Conservation (phyloP, 2,888 invertebrate genomes). For the Chrysopilus asiliformis region DNA sequence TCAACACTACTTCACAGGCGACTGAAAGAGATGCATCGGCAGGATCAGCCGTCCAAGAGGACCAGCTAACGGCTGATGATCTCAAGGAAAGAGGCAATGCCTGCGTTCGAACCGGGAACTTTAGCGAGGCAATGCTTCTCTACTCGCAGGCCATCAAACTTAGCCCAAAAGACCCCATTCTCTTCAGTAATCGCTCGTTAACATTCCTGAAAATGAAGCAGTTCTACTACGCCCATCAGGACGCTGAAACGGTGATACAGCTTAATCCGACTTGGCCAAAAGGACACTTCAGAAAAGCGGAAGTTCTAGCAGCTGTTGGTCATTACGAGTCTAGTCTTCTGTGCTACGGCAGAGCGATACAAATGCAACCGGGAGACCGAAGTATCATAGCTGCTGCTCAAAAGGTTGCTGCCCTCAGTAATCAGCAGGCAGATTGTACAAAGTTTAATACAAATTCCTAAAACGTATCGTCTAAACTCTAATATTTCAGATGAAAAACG, state of each 20-base stretch:
- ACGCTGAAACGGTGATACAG: constrained; percentile 61
- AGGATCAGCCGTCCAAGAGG: not conserved
- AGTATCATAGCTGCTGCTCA: constrained; percentile 49
- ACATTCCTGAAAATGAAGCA: constrained; percentile 66
- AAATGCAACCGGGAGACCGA: constrained; percentile 51
- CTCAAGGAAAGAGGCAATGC: constrained; percentile 58
- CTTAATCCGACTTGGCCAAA: constrained; percentile 68
- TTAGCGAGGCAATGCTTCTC: constrained; percentile 60
- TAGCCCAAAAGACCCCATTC: constrained; percentile 48
- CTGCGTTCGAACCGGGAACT: constrained; percentile 58
- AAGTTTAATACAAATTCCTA: not conserved
- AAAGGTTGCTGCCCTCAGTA: constrained; percentile 43
- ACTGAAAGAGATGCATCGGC: no score
- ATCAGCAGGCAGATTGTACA: constrained; percentile 47
- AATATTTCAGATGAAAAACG: constrained; percentile 48
- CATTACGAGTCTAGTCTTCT: constrained; percentile 52
- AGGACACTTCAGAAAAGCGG: constrained; percentile 60
- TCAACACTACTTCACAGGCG: no score
- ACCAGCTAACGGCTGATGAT: constrained; percentile 2
- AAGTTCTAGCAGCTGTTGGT: constrained; percentile 55
- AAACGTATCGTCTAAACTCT: not conserved
- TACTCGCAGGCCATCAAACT: constrained; percentile 67
- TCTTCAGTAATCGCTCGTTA: constrained; percentile 69
- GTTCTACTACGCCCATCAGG: constrained; percentile 61
- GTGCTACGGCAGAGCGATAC: constrained; percentile 53